Percentiles rank a stretch among this genome's conserved stretches.
phyloP scores from a whole-genome alignment of 2,113 vertebrate genomes.

The Vicugna pacos region DNA sequence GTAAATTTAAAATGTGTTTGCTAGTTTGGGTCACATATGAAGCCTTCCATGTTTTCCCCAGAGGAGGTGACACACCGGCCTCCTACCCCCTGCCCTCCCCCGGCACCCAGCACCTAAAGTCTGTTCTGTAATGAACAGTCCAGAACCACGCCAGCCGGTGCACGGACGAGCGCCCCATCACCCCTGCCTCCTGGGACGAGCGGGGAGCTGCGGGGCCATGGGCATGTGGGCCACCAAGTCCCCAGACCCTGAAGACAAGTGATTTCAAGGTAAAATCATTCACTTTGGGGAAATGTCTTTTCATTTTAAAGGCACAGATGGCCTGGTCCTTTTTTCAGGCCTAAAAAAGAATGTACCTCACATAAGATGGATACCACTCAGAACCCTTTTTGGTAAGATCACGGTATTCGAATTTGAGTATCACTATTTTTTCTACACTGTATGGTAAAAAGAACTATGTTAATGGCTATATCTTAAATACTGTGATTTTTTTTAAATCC shows the following conservation, averaged over 20 bases:
- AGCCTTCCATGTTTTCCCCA: background rate
- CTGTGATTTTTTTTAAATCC: constrained; percentile 42
- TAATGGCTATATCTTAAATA: background rate
- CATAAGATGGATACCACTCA: background rate
- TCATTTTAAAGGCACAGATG: background rate
- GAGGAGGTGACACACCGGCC: background rate
- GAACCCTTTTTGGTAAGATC: background rate
- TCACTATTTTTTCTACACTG: background rate
- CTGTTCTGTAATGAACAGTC: accelerated
- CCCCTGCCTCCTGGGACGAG: background rate
- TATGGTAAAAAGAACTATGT: background rate
- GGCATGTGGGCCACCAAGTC: background rate
- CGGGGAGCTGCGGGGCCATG: background rate
- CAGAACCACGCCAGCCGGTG: accelerated
- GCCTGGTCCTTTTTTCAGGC: background rate
- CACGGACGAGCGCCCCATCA: background rate
- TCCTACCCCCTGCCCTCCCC: background rate
- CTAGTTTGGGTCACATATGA: background rate
- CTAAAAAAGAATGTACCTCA: constrained; percentile 56
- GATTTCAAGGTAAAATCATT: background rate
- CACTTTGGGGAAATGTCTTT: background rate
- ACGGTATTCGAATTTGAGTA: background rate
- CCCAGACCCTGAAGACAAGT: background rate
- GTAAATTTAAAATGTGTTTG: background rate
- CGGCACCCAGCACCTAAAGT: no score